Evolutionary conservation across 2,888 invertebrate genomes (phyloP), one percentile per base, ranked within the genome.

Genomic region (Aproaerema taeniolella): DNA sequence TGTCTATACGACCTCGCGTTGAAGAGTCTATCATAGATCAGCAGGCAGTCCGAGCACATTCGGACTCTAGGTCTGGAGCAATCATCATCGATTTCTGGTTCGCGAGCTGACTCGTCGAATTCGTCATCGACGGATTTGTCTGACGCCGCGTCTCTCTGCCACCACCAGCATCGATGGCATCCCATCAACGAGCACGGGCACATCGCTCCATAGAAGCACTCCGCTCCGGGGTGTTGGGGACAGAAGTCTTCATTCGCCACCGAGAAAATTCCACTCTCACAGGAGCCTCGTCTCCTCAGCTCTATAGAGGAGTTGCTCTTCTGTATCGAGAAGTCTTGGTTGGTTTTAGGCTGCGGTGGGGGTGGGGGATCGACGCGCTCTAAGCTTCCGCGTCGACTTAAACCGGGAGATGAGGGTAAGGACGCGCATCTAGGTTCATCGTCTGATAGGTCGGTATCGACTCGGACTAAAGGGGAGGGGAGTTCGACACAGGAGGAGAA

Each of bases 241-340:
- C 89, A 89, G 47, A 91, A 89, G 66, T 93, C 93, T 66, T 93
- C 93, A 60, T 94, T 94, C 47, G 94, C 93, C 56, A 94, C 95
- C 39, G 95, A 95, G 88, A 95, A 96, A 68, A 96, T 95, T 12
- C 96, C 96, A 53, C 94, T 94, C 72, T 96, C 96, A 69, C 95
- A 95, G 12, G 95, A 95, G 41, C 94, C 95, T 31, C 95, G 89
- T 11, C 95, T 82, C 20, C 91, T 88, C n/a, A 61, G 57, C 30
- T 58, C 56, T 37, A 53, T 52, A 47, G 54, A 57, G 31, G 59
- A 60, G 41, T 54, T 55, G 44, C 63, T 51, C 41, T 59, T 53
- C 42, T 50, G 62, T 5, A 51, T 51, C 12, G 39, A 28, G 44
- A 24, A 39, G 33, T 36, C 45, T 11, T 41, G 51, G 31, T 42